Evolutionary conservation across 2,113 vertebrate genomes (phyloP).

Genomic region (Phaethornis superciliosus): DNA sequence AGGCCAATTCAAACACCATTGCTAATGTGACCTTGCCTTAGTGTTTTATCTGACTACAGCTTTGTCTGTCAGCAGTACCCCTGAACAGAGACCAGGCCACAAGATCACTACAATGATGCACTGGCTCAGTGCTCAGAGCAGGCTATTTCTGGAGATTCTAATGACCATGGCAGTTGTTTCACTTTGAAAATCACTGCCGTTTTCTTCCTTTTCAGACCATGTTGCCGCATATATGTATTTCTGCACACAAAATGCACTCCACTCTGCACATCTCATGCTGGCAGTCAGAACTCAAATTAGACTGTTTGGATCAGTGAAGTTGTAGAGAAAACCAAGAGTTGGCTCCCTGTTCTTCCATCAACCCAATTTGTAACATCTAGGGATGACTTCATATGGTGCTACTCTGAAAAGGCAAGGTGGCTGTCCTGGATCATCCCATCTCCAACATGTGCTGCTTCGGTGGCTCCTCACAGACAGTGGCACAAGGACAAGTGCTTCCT

Average conservation of each 20-base stretch:
- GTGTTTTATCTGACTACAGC: not conserved
- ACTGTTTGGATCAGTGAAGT: not conserved
- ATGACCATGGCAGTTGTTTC: not conserved
- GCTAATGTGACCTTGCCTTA: not conserved
- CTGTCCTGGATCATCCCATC: not conserved
- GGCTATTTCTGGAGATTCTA: not conserved
- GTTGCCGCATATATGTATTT: rapidly evolving
- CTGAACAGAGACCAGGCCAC: not conserved
- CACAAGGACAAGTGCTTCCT: not conserved
- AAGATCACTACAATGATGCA: not conserved
- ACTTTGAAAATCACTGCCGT: not conserved
- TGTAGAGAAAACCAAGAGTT: not conserved
- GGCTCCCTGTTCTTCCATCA: not conserved
- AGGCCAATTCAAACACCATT: not conserved
- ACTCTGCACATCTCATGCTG: not conserved
- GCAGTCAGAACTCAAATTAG: not conserved
- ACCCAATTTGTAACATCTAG: not conserved
- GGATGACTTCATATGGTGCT: not conserved
- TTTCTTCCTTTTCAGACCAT: not conserved
- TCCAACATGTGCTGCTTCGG: not conserved
- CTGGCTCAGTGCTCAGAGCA: not conserved
- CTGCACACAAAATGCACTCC: not conserved
- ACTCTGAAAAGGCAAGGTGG: not conserved
- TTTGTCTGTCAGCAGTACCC: not conserved
- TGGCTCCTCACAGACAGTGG: not conserved